A percentile compares a stretch with the other conserved stretches of the same genome.
These are phyloP conservation scores for Gobionotothen gibberifrons DNA, from an alignment of 2,797 vertebrate genomes.

Conservation along the genomic window DNA sequence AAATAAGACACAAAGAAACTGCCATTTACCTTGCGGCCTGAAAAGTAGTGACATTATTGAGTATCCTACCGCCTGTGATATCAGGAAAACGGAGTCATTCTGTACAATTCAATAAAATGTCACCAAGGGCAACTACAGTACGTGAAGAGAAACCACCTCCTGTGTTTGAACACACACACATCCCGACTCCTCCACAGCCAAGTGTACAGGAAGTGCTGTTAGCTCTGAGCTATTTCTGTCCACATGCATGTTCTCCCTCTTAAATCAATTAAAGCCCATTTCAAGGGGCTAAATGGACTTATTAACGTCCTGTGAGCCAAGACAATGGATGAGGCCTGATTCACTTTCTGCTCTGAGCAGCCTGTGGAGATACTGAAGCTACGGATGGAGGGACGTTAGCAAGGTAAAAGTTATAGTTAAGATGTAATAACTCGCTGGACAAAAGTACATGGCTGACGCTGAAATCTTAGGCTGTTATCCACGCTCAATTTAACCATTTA, in stretches of 20 bases:
- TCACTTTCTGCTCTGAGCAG: constrained; percentile 40
- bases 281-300: constrained; percentile 50
- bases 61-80: not conserved
- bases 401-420: not conserved
- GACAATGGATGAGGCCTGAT: constrained; percentile 36
- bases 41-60: constrained; percentile 12
- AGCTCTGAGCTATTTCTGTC: constrained; percentile 30
- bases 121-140: not conserved
- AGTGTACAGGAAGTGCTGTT: constrained; percentile 18
- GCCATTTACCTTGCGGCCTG: not conserved
- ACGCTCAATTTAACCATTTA: not conserved
- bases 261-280: constrained; percentile 54
- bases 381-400: constrained; percentile 25
- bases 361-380: constrained; percentile 17
- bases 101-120: constrained; percentile 18
- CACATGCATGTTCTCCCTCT: constrained; percentile 38
- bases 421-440: not conserved
- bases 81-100: constrained; percentile 10
- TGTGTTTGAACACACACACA: constrained; percentile 25
- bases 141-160: constrained; percentile 6
- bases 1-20: constrained; percentile 4
- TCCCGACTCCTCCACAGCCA: not conserved
- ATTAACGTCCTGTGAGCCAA: constrained; percentile 58
- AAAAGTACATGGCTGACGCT: constrained; percentile 6
- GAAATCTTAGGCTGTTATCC: not conserved